phyloP scores from a whole-genome alignment of 2,888 invertebrate genomes.

The Dolichopus griseipennis region DNA sequence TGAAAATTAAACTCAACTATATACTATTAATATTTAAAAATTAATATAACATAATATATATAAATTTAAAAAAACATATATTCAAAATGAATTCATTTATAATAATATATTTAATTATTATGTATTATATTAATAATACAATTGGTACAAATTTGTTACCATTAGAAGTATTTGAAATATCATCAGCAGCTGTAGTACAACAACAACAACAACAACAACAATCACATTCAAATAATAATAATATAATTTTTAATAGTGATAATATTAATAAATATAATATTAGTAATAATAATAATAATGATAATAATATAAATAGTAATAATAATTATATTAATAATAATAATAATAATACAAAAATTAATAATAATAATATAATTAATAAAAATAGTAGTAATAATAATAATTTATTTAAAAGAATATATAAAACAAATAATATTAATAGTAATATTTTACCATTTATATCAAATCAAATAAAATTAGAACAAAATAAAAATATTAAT shows the following conservation, averaged over 20 bases:
- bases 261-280: conserved; percentile 9
- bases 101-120: conserved; percentile 22
- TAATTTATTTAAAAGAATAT: conserved; percentile 10
- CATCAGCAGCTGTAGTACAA: conserved; percentile 26
- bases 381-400: conserved; percentile 14
- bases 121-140: conserved; percentile 28
- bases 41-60: too few species aligned
- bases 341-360: neutral
- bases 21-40: too few species aligned
- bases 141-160: conserved; percentile 37
- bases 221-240: conserved; percentile 25
- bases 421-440: neutral
- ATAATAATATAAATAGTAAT: too few species aligned
- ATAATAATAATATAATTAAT: conserved; percentile 16
- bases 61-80: conserved; percentile 16
- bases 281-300: conserved; percentile 15
- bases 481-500: neutral
- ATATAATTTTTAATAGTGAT: conserved; percentile 25
- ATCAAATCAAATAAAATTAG: neutral
- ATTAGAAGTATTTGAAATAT: conserved; percentile 40
- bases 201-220: conserved; percentile 18
- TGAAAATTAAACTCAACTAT: too few species aligned
- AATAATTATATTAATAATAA: neutral
- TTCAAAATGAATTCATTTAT: conserved; percentile 23
- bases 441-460: neutral